Evolutionary conservation across 2,113 vertebrate species (phyloP).

Genomic region (Alligator sinensis): DNA sequence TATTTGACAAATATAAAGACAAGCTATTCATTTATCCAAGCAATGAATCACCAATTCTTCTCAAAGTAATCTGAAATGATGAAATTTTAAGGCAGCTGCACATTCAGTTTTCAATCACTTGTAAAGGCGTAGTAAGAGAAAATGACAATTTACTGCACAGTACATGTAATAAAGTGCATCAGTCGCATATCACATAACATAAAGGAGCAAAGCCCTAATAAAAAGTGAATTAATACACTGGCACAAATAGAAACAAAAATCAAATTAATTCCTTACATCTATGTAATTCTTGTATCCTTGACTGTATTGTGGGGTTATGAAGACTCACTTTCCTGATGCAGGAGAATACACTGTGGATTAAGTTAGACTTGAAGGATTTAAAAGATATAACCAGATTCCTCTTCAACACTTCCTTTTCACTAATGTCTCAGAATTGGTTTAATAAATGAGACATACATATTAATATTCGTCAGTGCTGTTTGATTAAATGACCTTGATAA

Average conservation of each 20-base stretch:
- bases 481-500: slow-evolving; percentile 68
- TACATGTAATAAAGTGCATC: background rate
- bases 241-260: slow-evolving; percentile 9
- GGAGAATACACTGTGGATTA: slow-evolving; percentile 32
- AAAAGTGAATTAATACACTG: slow-evolving; percentile 26
- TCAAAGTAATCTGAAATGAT: background rate
- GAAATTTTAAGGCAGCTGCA: slow-evolving; percentile 14
- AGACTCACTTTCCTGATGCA: slow-evolving; percentile 54
- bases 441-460: slow-evolving; percentile 65
- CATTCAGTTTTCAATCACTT: slow-evolving; percentile 6
- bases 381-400: slow-evolving; percentile 53
- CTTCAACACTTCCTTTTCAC: slow-evolving; percentile 39
- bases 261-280: background rate
- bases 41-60: background rate
- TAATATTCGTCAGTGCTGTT: slow-evolving; percentile 59
- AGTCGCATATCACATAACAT: background rate
- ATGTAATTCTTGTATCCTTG: slow-evolving; percentile 29
- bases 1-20: slow-evolving; percentile 17
- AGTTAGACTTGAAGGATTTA: slow-evolving; percentile 64
- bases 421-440: slow-evolving; percentile 50
- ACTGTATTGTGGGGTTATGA: slow-evolving; percentile 29
- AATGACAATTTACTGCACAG: background rate
- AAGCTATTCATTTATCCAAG: slow-evolving; percentile 7
- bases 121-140: background rate
- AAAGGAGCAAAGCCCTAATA: slow-evolving; percentile 31